Evolutionary conservation across 1,140 invertebrate genomes (phyloP).

Genomic region (Neocloeon triangulifer): DNA sequence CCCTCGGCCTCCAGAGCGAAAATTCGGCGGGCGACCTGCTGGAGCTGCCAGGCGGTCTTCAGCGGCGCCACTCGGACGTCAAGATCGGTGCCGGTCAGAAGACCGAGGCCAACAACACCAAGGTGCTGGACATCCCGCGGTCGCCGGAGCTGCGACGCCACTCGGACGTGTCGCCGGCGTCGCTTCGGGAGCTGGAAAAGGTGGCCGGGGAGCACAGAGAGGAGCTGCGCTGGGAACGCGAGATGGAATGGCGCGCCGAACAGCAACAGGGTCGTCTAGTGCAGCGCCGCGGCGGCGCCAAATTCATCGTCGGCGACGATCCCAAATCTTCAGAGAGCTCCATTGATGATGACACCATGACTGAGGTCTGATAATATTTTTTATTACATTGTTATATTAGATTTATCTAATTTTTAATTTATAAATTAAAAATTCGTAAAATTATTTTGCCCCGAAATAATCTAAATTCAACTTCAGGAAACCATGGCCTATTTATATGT

Average conservation of each 20-base stretch:
- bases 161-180: constrained; percentile 62
- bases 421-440: too few species aligned
- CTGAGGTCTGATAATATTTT: too few species aligned
- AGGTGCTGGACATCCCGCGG: constrained; percentile 43
- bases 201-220: constrained; percentile 25
- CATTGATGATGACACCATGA: too few species aligned
- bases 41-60: constrained; percentile 51
- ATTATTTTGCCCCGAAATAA: too few species aligned
- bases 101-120: too few species aligned
- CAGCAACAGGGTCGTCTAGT: constrained; percentile 19
- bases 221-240: constrained; percentile 22
- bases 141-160: constrained; percentile 54
- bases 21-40: constrained; percentile 57
- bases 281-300: constrained; percentile 14
- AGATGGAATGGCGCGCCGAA: constrained; percentile 23
- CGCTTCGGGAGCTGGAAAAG: constrained; percentile 61
- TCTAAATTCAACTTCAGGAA: too few species aligned
- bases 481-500: too few species aligned
- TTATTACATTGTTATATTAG: too few species aligned
- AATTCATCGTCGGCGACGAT: not conserved
- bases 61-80: constrained; percentile 54
- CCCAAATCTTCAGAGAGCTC: too few species aligned
- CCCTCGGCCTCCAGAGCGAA: constrained; percentile 23
- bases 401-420: too few species aligned
- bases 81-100: constrained; percentile 32